phyloP scores from a whole-genome alignment of 2,113 vertebrate species.

The Taxidea taxus region DNA sequence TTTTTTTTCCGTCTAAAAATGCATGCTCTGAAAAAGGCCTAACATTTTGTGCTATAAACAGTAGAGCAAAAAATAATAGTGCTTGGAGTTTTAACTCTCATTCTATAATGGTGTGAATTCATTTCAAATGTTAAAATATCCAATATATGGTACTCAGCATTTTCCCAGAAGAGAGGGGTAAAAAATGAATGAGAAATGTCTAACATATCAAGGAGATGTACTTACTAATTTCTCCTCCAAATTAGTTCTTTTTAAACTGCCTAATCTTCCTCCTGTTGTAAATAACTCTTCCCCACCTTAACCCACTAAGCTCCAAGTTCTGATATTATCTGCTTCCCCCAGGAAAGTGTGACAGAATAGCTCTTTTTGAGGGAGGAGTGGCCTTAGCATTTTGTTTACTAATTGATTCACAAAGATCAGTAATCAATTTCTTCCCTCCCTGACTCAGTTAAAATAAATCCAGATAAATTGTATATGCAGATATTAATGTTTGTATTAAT shows the following conservation, averaged over 20 bases:
- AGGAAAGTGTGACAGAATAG: constrained; percentile 12
- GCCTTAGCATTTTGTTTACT: constrained; percentile 1
- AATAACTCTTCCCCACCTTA: not conserved
- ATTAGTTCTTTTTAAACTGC: not conserved
- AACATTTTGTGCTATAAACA: not conserved
- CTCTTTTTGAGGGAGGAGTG: not conserved
- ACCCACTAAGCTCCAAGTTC: not conserved
- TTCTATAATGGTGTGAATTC: not conserved
- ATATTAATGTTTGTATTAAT: not conserved
- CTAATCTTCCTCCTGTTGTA: not conserved
- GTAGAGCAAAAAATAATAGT: not conserved
- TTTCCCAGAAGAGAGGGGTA: not conserved
- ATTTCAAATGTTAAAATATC: constrained; percentile 31
- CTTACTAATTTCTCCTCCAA: not conserved
- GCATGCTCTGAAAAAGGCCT: not conserved
- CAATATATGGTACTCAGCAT: not conserved
- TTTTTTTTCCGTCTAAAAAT: constrained; percentile 12
- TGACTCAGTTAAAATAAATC: not conserved
- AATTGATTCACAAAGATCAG: not conserved
- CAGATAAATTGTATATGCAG: not conserved
- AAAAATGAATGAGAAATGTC: constrained; percentile 1
- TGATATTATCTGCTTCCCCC: not conserved
- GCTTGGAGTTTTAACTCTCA: constrained; percentile 24
- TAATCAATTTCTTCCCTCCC: not conserved
- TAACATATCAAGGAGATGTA: not conserved